Conservation (phyloP, 2,113 vertebrate genomes). For the Okapia johnstoni region DNA sequence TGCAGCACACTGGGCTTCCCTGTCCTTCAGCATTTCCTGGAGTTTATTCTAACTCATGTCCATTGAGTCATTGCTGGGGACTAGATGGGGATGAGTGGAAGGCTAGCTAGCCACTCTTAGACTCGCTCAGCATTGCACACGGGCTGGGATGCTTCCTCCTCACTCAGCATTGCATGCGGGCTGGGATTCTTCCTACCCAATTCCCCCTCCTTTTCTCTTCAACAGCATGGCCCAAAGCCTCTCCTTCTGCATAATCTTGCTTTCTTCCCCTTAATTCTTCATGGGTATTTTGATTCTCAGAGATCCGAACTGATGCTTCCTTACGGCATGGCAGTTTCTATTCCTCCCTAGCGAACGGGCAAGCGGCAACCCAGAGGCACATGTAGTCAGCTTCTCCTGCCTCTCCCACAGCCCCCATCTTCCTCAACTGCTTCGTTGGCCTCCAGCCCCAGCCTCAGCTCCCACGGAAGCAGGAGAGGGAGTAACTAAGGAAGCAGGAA, state of each 20-base stretch:
- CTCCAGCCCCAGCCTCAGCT: too few relatives aligned
- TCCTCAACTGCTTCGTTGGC: background rate
- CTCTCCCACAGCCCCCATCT: background rate
- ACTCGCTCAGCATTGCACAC: fast-evolving
- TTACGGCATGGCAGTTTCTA: background rate
- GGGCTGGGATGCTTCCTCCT: background rate
- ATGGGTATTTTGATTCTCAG: background rate
- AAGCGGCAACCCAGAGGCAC: background rate
- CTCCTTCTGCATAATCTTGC: background rate
- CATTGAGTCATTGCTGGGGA: background rate
- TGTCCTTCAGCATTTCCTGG: background rate
- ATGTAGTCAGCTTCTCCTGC: background rate
- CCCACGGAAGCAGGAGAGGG: background rate
- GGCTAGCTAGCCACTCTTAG: background rate
- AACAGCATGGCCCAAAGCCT: background rate
- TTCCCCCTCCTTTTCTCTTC: background rate
- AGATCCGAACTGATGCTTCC: background rate
- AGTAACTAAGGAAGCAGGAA: background rate
- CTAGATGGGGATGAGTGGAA: background rate
- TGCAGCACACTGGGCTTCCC: background rate
- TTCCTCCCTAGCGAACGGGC: background rate
- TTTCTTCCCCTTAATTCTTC: background rate
- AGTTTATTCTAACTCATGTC: background rate
- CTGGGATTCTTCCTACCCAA: background rate
- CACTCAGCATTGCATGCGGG: fast-evolving